Evolutionary conservation across 2,888 invertebrate species (phyloP), one percentile per base, ranked within the genome.

Genomic region (Eupithecia vulgata): DNA sequence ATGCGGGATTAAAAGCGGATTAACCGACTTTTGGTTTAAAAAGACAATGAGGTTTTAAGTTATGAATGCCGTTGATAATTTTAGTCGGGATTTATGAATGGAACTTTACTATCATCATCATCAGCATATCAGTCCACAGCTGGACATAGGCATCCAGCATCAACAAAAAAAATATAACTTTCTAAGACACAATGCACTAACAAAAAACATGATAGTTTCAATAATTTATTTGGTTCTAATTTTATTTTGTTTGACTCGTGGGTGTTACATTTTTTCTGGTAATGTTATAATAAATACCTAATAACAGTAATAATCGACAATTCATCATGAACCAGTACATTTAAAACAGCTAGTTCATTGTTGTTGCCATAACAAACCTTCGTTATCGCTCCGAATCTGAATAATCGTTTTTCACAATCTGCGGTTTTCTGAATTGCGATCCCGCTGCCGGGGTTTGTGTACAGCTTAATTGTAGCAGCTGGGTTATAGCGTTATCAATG

Each of bases 321-420:
- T 52, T 52, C 52, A 52, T 52, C 52, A 52, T 12, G 52, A 12
- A 21, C 21, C 52, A 52, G 21, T 52, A 52, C 4, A 64, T 65
- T 40, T 65, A 40, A 65, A 21, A 21, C 25, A 65, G 64, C 37
- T 62, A 10, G 64, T 37, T 4, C 21, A 40, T 61, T 34, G 15
- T 35, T 62, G 62, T 12, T 34, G 34, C 61, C 61, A 71, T 62
- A 71, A 71, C 67, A 67, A 67, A 45, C 35, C 21, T 64, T 72
- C 72, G 64, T 72, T 72, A 72, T 57, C 48, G 61, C 37, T 37
- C 21, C 37, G 17, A 61, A 72, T 72, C 68, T n/a, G 64, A 68
- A 64, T 72, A 57, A 72, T 72, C 72, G 68, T 61, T 64, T 48
- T 72, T 72, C 72, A 72, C n/a, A 72, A 72, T 72, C 64, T 72